Percentiles rank a stretch among this genome's conserved stretches.
These are phyloP conservation scores for Ophion costatus DNA, from an alignment of 2,888 invertebrate species.

Conservation along the genomic window DNA sequence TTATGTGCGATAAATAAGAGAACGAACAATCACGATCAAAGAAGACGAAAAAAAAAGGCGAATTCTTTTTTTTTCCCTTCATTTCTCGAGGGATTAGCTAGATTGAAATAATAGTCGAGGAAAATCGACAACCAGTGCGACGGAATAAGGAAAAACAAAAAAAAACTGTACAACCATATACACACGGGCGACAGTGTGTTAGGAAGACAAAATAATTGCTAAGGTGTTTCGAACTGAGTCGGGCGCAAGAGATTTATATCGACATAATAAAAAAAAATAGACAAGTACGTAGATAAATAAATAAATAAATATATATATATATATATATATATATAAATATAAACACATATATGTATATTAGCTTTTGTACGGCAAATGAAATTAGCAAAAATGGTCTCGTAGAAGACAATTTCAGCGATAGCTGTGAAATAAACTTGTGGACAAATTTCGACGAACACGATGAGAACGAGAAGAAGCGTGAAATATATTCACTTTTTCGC, in stretches of 20 bases:
- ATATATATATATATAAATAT: background rate
- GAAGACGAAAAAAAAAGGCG: conserved; percentile 25
- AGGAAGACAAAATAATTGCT: conserved; percentile 81
- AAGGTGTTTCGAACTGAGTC: conserved; percentile 71
- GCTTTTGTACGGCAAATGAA: conserved; percentile 62
- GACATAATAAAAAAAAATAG: background rate
- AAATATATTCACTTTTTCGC: background rate
- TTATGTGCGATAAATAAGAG: conserved; percentile 28
- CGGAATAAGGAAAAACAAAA: conserved; percentile 35
- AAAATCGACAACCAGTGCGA: conserved; percentile 40
- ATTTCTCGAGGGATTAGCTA: background rate
- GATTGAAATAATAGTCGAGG: conserved; percentile 2
- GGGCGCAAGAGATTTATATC: conserved; percentile 45
- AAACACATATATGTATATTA: conserved; percentile 30
- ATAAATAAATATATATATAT: conserved; percentile 14
- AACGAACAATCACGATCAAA: conserved; percentile 7
- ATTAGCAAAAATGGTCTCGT: conserved; percentile 44
- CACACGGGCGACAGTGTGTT: conserved; percentile 28
- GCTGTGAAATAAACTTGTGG: background rate
- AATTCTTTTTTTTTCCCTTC: background rate
- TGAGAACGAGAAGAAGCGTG: background rate
- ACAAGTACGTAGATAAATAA: conserved; percentile 27
- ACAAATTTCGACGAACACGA: background rate
- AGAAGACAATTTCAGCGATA: background rate
- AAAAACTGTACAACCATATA: conserved; percentile 55